These are phyloP conservation scores for Craniophora ligustri DNA, from an alignment of 2,888 invertebrate species.

Conservation along the genomic window DNA sequence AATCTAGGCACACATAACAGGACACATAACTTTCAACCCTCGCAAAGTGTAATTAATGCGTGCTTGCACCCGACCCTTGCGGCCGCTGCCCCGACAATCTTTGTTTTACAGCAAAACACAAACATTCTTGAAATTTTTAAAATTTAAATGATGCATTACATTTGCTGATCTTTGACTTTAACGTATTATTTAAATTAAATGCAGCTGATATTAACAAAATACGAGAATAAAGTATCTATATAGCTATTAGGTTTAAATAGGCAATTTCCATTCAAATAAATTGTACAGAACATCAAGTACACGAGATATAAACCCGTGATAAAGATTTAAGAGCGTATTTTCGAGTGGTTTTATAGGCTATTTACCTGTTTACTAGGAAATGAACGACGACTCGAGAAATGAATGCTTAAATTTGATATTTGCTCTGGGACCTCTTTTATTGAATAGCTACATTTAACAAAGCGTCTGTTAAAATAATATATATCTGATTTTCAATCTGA, in stretches of 20 bases:
- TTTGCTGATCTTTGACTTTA: constrained; percentile 28
- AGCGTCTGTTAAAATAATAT: neutral
- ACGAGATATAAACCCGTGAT: constrained; percentile 50
- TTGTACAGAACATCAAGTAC: constrained; percentile 47
- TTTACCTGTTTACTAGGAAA: constrained; percentile 52
- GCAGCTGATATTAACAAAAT: too few relatives aligned
- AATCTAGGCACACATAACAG: constrained; percentile 57
- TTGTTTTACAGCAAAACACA: constrained; percentile 76
- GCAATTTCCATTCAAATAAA: constrained; percentile 49
- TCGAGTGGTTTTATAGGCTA: constrained; percentile 53
- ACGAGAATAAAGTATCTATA: neutral
- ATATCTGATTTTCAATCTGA: neutral
- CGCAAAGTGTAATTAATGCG: constrained; percentile 84
- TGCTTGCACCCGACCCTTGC: constrained; percentile 82
- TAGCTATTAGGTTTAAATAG: constrained; percentile 30
- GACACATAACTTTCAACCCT: constrained; percentile 69
- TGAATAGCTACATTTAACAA: constrained; percentile 37
- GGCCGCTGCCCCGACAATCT: constrained; percentile 72
- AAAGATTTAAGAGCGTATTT: constrained; percentile 57
- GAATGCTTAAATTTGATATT: constrained; percentile 45
- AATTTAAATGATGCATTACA: constrained; percentile 53
- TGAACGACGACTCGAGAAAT: constrained; percentile 48
- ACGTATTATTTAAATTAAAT: constrained; percentile 16
- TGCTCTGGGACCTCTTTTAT: constrained; percentile 40
- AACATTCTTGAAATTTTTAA: constrained; percentile 78